A percentile compares a stretch with the other conserved stretches of the same genome.
Evolutionary conservation across 2,113 vertebrate species (phyloP).

Genomic region (Sylvicapra grimmia): DNA sequence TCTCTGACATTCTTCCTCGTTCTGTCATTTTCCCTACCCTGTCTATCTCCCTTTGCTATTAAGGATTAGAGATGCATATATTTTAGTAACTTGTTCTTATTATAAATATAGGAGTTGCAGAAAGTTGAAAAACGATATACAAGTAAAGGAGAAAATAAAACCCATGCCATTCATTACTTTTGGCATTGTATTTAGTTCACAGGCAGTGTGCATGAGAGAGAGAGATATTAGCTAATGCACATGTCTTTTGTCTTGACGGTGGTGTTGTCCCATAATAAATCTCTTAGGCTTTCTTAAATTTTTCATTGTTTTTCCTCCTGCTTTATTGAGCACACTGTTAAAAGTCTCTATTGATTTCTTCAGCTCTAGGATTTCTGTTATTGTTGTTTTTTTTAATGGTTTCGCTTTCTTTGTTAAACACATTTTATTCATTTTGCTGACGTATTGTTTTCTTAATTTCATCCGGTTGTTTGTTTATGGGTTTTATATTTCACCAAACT

Average conservation of each 20-base stretch:
- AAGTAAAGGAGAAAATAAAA: neutral
- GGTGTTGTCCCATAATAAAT: neutral
- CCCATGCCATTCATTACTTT: neutral
- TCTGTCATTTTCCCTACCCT: neutral
- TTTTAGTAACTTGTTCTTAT: neutral
- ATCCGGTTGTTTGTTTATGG: neutral
- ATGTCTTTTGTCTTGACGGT: neutral
- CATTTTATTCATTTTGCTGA: neutral
- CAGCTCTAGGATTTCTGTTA: neutral
- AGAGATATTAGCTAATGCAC: neutral
- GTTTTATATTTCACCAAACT: neutral
- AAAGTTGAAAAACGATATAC: neutral
- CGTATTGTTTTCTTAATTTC: neutral
- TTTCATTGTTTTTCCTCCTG: neutral
- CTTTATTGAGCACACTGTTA: neutral
- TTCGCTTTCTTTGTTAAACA: neutral
- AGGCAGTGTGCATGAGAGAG: neutral
- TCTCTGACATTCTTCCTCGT: fast-evolving
- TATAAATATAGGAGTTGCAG: neutral
- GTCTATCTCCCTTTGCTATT: neutral
- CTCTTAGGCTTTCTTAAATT: neutral
- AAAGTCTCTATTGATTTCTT: neutral
- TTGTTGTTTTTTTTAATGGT: neutral
- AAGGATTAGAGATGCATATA: neutral
- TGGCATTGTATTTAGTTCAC: neutral